Evolutionary conservation across 2,797 vertebrate species (phyloP).

Genomic region (Schizopygopsis malacanthus): DNA sequence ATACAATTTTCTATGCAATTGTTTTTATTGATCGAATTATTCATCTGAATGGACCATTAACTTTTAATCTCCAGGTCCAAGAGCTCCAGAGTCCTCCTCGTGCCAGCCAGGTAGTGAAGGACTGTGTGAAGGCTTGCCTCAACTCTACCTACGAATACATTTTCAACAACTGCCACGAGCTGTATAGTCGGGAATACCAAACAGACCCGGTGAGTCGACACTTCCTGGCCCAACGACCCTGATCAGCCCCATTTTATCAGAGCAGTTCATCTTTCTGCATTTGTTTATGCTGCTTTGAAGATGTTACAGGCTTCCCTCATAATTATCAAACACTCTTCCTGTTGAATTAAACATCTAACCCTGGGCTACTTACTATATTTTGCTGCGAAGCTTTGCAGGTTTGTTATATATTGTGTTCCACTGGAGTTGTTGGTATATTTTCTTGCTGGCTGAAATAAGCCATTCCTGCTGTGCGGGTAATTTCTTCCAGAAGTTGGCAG

Average conservation of each 20-base stretch:
- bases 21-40: no score
- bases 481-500: conserved; percentile 33
- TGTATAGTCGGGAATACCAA: conserved; percentile 89
- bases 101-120: conserved; percentile 88
- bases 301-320: conserved; percentile 5
- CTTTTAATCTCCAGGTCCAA: conserved; percentile 76
- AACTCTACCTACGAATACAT: conserved; percentile 90
- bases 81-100: conserved; percentile 87
- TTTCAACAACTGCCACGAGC: conserved; percentile 88
- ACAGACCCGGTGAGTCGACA: conserved; percentile 81
- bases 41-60: no score
- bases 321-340: conserved; percentile 68
- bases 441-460: conserved; percentile 40
- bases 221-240: not conserved
- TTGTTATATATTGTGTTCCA: conserved; percentile 58
- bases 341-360: conserved; percentile 75
- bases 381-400: conserved; percentile 54
- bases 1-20: no score
- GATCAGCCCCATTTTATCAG: conserved; percentile 50
- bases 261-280: conserved; percentile 47
- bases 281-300: conserved; percentile 67
- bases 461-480: conserved; percentile 12
- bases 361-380: conserved; percentile 66
- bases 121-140: conserved; percentile 88
- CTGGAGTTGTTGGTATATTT: conserved; percentile 49